Percentiles rank a stretch among this genome's conserved stretches.
phyloP scores from a whole-genome alignment of 2,888 invertebrate genomes.

The Stenodema calcarata region DNA sequence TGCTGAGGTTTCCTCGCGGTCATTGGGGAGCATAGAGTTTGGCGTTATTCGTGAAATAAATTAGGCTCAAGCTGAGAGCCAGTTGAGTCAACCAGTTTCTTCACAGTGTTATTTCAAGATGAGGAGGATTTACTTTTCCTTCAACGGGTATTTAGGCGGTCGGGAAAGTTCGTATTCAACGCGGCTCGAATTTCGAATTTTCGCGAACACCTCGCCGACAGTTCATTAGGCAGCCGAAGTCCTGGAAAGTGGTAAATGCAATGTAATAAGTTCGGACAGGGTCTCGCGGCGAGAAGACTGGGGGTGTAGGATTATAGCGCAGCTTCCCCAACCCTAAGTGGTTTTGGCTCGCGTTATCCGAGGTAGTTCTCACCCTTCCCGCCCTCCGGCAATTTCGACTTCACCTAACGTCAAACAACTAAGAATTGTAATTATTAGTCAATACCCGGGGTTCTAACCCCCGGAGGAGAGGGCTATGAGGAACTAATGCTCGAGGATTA shows the following conservation, averaged over 20 bases:
- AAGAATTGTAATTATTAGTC: conserved; percentile 30
- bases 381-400: not conserved
- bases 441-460: not conserved
- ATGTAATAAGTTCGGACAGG: conserved; percentile 16
- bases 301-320: not conserved
- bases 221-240: conserved; percentile 8
- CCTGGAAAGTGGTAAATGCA: not conserved
- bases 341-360: conserved; percentile 34
- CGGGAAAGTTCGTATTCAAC: not conserved
- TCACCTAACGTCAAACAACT: conserved; percentile 17
- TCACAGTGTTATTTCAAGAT: not conserved
- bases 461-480: not conserved
- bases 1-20: no score
- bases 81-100: no score
- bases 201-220: not conserved
- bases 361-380: not conserved
- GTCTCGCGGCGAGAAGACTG: not conserved
- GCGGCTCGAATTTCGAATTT: not conserved
- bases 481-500: conserved; percentile 1
- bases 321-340: conserved; percentile 1
- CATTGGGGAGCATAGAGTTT: no score
- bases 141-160: not conserved
- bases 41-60: no score
- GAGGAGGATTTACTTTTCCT: not conserved
- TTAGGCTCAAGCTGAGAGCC: no score